Percentiles rank a stretch among this genome's conserved stretches.
phyloP scores from a whole-genome alignment of 2,113 vertebrate genomes.

The Atractosteus spatula region DNA sequence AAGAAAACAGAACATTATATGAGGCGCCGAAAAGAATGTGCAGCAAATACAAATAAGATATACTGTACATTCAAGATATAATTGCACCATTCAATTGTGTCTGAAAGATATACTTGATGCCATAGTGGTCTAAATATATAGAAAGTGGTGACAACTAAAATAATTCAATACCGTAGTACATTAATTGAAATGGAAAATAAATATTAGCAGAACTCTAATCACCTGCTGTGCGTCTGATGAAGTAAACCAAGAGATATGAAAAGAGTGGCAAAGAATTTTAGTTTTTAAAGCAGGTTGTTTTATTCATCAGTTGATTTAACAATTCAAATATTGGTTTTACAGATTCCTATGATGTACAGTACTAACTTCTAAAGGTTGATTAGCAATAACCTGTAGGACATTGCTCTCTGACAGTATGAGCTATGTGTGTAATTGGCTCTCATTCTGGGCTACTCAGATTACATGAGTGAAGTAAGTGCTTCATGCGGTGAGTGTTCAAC shows the following conservation, averaged over 20 bases:
- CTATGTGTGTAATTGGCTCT: slow-evolving; percentile 1
- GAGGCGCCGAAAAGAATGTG: neutral
- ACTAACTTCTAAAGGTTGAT: neutral
- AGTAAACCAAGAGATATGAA: too few species aligned
- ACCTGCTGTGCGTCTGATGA: too few species aligned
- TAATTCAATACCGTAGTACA: too few species aligned
- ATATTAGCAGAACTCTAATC: too few species aligned
- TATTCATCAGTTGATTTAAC: neutral
- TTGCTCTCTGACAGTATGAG: slow-evolving; percentile 7
- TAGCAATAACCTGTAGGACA: slow-evolving; percentile 9
- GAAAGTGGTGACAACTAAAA: too few species aligned
- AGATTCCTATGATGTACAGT: neutral
- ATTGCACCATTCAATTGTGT: too few species aligned
- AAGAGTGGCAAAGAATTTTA: neutral
- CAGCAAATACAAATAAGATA: too few species aligned
- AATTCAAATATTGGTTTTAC: slow-evolving; percentile 8
- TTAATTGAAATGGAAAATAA: too few species aligned
- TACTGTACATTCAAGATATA: too few species aligned
- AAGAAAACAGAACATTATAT: neutral
- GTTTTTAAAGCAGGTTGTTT: neutral
- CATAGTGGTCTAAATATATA: too few species aligned
- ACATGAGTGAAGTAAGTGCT: slow-evolving; percentile 1
- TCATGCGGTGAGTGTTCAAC: slow-evolving; percentile 1
- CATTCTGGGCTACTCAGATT: slow-evolving; percentile 1
- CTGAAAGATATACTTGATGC: too few species aligned